Base-by-base conservation (phyloP, 1,140 invertebrate species). In the Leptinotarsa lineolata region DNA sequence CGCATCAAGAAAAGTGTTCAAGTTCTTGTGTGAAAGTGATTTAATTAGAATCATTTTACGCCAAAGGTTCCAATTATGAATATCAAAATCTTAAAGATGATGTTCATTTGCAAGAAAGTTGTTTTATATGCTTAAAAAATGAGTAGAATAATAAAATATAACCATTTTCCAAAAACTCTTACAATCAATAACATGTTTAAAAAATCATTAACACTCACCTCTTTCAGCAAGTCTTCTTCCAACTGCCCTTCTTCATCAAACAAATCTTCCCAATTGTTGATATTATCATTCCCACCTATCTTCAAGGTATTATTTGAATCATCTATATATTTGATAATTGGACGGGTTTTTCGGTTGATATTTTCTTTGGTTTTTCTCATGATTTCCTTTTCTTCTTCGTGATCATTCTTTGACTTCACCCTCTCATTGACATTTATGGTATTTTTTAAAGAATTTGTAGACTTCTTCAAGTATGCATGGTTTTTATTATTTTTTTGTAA, bases 261-360 rank as follows among this genome's bases (percentile, higher is more conserved):
- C 66, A 83, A 74, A 72, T 83, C 81, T 66, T 83, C 81, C 81
- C 81, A 83, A 70, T 81, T 81, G 68, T 80, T 80, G 12, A 83
- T 74, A 63, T 81, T 80, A 58, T 81, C 77, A 60, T 75, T 70
- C 64, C 77, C 80, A 24, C 65, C 77, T 39, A 80, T 81, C 45
- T 65, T 74, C 30, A 80, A 69, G 16, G 77, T 78, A 45, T 80
- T 77, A 72, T 80, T 79, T 48, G 74, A 64, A 60, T 81, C 77
- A 66, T 81, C 81, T 30, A 80, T 74, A 71, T 83, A 81, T 74
- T 82, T 82, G 20, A 83, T 83, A 48, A 83, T 74, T 21, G 81
- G 78, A 59, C 79, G 70, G 2, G 77, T 77, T 77, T 79, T 81
- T 64, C 81, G 72, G 71, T 82, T 83, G 21, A 83, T 83, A 72